phyloP scores from a whole-genome alignment of 2,797 vertebrate species.

The Myripristis murdjan region DNA sequence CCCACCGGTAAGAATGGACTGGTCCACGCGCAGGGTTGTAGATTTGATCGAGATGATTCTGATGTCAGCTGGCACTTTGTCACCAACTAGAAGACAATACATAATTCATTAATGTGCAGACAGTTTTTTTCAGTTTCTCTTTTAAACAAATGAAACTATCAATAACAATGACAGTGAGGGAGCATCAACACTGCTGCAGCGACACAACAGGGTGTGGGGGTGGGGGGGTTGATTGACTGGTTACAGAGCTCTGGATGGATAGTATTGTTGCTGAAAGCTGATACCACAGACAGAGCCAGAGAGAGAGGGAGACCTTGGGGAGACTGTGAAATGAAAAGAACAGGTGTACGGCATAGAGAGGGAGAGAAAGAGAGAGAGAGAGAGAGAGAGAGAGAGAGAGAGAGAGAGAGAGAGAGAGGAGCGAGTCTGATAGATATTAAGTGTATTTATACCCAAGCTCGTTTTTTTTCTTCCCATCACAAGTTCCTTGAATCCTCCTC shows the following conservation, averaged over 20 bases:
- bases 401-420: conserved; percentile 55
- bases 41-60: conserved; percentile 86
- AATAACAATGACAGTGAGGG: too few relatives aligned
- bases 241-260: conserved; percentile 67
- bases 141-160: conserved; percentile 1
- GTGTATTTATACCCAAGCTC: conserved; percentile 80
- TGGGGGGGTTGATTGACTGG: conserved; percentile 61
- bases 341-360: conserved; percentile 71
- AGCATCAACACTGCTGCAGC: not conserved
- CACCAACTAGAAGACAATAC: conserved; percentile 84
- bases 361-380: too few relatives aligned
- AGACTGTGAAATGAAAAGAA: conserved; percentile 73
- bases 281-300: conserved; percentile 69
- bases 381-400: too few relatives aligned
- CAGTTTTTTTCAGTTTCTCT: not conserved
- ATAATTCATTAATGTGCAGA: not conserved
- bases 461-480: conserved; percentile 52
- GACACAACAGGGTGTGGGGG: not conserved
- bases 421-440: conserved; percentile 62
- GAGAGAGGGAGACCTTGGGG: conserved; percentile 78
- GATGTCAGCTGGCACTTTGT: conserved; percentile 91
- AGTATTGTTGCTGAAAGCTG: conserved; percentile 77
- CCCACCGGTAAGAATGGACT: conserved; percentile 92
- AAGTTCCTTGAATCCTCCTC: conserved; percentile 51
- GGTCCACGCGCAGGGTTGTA: conserved; percentile 89